Evolutionary conservation across 2,113 vertebrate genomes (phyloP).

Genomic region (Scophthalmus maximus): DNA sequence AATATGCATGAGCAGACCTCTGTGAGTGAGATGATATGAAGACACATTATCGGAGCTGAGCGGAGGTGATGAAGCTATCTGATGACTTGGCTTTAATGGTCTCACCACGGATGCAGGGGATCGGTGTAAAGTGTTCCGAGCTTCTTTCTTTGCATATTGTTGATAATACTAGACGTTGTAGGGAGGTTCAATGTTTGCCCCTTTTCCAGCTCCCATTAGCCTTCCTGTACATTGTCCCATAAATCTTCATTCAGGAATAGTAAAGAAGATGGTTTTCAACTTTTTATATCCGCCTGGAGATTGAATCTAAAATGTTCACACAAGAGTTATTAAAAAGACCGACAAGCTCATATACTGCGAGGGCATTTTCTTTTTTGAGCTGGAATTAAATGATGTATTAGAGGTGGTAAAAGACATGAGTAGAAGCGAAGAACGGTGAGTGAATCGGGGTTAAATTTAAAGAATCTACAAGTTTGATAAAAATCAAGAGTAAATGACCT

Average conservation of each 20-base stretch:
- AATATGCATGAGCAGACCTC: slow-evolving; percentile 73
- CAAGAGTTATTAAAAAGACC: not conserved
- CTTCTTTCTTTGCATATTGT: not conserved
- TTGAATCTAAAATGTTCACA: not conserved
- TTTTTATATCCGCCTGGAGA: not conserved
- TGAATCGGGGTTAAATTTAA: not conserved
- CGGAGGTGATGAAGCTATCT: slow-evolving; percentile 66
- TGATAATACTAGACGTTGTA: not conserved
- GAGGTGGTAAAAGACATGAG: too few species aligned
- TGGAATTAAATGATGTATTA: not conserved
- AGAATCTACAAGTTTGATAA: not conserved
- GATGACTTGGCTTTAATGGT: slow-evolving; percentile 59
- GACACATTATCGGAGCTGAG: slow-evolving; percentile 65
- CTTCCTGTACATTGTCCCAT: not conserved
- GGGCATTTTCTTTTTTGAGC: not conserved
- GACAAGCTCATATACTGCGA: not conserved
- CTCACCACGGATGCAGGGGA: slow-evolving; percentile 22
- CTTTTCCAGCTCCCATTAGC: not conserved
- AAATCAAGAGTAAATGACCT: not conserved
- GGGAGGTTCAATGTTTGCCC: not conserved
- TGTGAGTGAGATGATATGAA: slow-evolving; percentile 59
- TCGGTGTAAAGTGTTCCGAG: not conserved
- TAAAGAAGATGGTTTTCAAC: not conserved
- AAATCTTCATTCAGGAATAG: not conserved
- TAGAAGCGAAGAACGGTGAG: not conserved